A percentile compares a stretch with the other conserved stretches of the same genome.
phyloP scores from a whole-genome alignment of 2,888 invertebrate genomes.

The Odontocolon sp. region DNA sequence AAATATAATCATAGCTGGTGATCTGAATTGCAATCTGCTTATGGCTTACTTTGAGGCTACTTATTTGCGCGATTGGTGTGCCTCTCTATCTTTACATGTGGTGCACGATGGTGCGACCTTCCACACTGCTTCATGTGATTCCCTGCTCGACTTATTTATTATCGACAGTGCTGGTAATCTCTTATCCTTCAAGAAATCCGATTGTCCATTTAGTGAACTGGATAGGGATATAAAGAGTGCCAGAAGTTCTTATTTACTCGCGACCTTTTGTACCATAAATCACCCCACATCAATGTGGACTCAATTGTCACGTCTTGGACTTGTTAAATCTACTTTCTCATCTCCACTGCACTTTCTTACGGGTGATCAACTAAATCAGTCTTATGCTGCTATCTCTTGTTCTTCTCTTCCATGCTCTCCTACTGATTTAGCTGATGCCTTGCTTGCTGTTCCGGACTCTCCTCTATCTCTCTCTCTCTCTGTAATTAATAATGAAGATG shows the following conservation, averaged over 20 bases:
- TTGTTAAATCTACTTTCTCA: neutral
- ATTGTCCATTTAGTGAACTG: neutral
- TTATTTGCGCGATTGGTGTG: neutral
- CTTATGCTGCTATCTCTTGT: neutral
- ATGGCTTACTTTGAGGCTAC: neutral
- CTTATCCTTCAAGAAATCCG: neutral
- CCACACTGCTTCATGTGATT: neutral
- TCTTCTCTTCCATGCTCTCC: neutral
- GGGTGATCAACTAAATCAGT: too few relatives aligned
- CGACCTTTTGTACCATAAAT: neutral
- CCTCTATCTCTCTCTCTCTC: neutral
- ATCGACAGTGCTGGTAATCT: constrained; percentile 1
- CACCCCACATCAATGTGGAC: neutral
- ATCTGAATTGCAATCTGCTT: constrained; percentile 25
- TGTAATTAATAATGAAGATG: neutral
- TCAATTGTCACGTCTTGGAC: neutral
- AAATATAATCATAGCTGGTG: constrained; percentile 13
- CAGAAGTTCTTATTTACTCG: neutral
- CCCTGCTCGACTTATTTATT: constrained; percentile 5
- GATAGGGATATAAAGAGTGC: neutral
- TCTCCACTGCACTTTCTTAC: neutral
- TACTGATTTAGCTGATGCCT: neutral
- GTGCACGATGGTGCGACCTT: neutral
- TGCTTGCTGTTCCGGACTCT: neutral
- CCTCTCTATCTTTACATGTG: neutral